phyloP scores from a whole-genome alignment of 2,113 vertebrate species.

The Holacanthus passer region DNA sequence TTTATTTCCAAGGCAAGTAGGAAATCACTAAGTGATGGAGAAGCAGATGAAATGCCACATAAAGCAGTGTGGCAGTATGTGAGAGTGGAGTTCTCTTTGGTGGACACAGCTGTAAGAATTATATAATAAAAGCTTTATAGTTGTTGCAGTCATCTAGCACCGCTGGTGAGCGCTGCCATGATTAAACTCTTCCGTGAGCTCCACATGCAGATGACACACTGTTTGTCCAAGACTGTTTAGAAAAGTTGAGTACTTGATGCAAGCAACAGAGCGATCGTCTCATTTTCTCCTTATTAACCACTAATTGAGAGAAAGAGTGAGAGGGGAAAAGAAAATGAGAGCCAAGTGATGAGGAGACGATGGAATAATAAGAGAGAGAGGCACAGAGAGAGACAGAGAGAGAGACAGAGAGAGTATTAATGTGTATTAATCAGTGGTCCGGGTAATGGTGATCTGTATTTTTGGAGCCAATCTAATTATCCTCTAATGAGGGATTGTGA shows the following conservation, averaged over 20 bases:
- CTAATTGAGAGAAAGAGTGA: conserved; percentile 74
- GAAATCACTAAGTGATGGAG: background rate
- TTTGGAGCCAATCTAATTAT: conserved; percentile 75
- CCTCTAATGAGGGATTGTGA: conserved; percentile 66
- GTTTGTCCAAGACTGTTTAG: conserved; percentile 65
- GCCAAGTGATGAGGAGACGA: conserved; percentile 46
- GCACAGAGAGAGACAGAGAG: background rate
- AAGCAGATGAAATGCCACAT: background rate
- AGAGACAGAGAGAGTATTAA: conserved; percentile 51
- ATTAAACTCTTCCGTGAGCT: conserved; percentile 54
- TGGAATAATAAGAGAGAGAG: conserved; percentile 47
- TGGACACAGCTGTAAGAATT: background rate
- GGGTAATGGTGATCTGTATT: conserved; percentile 74
- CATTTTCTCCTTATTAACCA: conserved; percentile 76
- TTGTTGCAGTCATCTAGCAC: conserved; percentile 12
- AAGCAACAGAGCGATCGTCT: conserved; percentile 65
- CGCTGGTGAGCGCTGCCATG: conserved; percentile 19
- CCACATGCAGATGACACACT: conserved; percentile 26
- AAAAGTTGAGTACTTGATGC: conserved; percentile 59
- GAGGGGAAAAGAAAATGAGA: conserved; percentile 76
- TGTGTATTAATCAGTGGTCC: conserved; percentile 73
- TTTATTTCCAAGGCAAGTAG: conserved; percentile 5
- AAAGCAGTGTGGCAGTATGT: background rate
- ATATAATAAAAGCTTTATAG: background rate
- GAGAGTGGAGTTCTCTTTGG: background rate